These are phyloP conservation scores for Taenioides sp. DNA, from an alignment of 2,797 vertebrate genomes.

Conservation along the genomic window DNA sequence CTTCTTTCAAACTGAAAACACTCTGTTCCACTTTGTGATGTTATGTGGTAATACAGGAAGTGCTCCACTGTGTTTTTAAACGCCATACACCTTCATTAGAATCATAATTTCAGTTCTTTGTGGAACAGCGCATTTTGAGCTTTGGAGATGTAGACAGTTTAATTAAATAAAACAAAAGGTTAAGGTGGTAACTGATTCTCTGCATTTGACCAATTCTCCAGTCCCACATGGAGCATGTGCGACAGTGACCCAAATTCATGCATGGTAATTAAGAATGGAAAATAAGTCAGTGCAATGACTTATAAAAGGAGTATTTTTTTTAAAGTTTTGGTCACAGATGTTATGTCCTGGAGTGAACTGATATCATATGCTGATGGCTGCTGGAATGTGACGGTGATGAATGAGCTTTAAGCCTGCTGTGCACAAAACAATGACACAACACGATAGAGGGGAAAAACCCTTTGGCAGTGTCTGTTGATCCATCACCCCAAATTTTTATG, in stretches of 20 bases:
- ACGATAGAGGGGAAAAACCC: slow-evolving; percentile 1
- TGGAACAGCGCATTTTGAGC: too few relatives aligned
- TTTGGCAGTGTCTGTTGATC: slow-evolving; percentile 1
- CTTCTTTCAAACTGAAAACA: too few relatives aligned
- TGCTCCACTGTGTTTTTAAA: too few relatives aligned
- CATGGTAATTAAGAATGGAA: not conserved
- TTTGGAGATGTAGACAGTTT: too few relatives aligned
- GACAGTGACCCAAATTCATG: not conserved
- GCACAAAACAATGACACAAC: slow-evolving; percentile 24
- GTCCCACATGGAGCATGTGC: too few relatives aligned
- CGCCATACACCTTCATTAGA: too few relatives aligned
- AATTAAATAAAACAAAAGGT: too few relatives aligned
- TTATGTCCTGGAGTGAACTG: slow-evolving; percentile 12
- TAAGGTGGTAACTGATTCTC: too few relatives aligned
- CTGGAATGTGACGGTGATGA: slow-evolving; percentile 6
- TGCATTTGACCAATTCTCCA: too few relatives aligned
- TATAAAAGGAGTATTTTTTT: not conserved
- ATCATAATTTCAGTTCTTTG: too few relatives aligned
- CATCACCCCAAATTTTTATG: slow-evolving; percentile 6
- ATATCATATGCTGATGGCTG: not conserved
- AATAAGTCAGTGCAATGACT: not conserved
- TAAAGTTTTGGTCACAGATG: not conserved
- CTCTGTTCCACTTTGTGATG: too few relatives aligned
- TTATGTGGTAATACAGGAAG: too few relatives aligned
- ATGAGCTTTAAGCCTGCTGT: slow-evolving; percentile 23